Evolutionary conservation across 2,888 invertebrate genomes (phyloP).

Genomic region (Nowickia ferox): DNA sequence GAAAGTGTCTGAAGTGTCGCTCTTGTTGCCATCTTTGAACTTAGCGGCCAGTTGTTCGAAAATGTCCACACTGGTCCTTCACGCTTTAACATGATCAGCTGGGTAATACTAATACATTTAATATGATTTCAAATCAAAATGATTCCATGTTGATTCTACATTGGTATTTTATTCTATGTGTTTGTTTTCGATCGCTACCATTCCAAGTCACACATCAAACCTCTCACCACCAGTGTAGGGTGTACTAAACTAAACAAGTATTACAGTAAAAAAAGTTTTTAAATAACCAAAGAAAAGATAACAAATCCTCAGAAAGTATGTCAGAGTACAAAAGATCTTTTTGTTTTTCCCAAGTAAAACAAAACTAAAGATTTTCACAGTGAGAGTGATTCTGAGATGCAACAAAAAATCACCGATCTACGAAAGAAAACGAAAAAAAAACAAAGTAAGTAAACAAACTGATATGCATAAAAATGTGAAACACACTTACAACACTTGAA

Average conservation of each 20-base stretch:
- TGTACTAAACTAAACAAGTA: slow-evolving; percentile 16
- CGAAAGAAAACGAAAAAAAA: slow-evolving; percentile 31
- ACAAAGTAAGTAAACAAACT: slow-evolving; percentile 48
- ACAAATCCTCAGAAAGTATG: slow-evolving; percentile 66
- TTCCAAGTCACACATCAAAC: neutral
- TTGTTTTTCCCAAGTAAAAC: slow-evolving; percentile 34
- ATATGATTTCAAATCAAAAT: too few relatives aligned
- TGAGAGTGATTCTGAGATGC: slow-evolving; percentile 60
- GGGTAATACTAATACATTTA: too few relatives aligned
- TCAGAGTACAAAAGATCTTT: slow-evolving; percentile 65
- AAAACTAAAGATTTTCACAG: slow-evolving; percentile 44
- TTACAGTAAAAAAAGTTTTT: slow-evolving; percentile 28
- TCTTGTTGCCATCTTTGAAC: too few relatives aligned
- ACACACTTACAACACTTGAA: slow-evolving; percentile 25
- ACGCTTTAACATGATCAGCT: too few relatives aligned
- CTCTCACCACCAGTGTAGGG: neutral
- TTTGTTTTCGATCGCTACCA: neutral
- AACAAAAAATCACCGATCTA: slow-evolving; percentile 18
- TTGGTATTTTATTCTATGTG: neutral
- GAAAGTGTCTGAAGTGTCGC: too few relatives aligned
- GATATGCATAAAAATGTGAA: slow-evolving; percentile 49
- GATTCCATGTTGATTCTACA: neutral
- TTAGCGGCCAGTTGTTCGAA: too few relatives aligned
- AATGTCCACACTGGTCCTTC: too few relatives aligned
- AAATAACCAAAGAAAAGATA: slow-evolving; percentile 47